These are phyloP conservation scores for Allobates femoralis DNA, from an alignment of 2,797 vertebrate species.

Conservation along the genomic window DNA sequence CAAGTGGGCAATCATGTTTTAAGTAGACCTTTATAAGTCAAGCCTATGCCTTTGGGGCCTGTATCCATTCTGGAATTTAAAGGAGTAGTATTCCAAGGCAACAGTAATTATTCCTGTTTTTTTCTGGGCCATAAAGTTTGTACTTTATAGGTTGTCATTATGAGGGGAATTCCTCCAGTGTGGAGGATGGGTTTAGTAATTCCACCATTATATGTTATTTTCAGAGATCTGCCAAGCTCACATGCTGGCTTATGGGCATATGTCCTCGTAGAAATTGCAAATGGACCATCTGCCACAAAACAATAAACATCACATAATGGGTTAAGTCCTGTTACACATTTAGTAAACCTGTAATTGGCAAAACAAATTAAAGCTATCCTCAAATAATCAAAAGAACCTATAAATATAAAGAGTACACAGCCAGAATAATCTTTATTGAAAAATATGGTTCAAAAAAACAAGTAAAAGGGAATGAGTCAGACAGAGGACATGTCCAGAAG, in stretches of 20 bases:
- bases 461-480: too few species aligned
- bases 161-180: neutral
- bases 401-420: too few species aligned
- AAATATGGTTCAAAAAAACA: too few species aligned
- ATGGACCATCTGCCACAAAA: too few species aligned
- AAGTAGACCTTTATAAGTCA: neutral
- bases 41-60: neutral
- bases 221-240: neutral
- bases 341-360: too few species aligned
- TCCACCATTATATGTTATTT: neutral
- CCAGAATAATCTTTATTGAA: too few species aligned
- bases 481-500: too few species aligned
- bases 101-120: neutral
- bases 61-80: constrained; percentile 31
- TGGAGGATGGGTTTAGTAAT: neutral
- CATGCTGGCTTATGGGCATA: neutral
- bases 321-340: too few species aligned
- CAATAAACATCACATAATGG: too few species aligned
- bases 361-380: too few species aligned
- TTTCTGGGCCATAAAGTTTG: constrained; percentile 8
- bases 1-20: constrained; percentile 2
- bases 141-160: constrained; percentile 5
- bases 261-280: too few species aligned
- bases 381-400: too few species aligned
- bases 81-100: neutral